Evolutionary conservation across 1,140 invertebrate genomes (phyloP).

Genomic region (Gerris buenoi): DNA sequence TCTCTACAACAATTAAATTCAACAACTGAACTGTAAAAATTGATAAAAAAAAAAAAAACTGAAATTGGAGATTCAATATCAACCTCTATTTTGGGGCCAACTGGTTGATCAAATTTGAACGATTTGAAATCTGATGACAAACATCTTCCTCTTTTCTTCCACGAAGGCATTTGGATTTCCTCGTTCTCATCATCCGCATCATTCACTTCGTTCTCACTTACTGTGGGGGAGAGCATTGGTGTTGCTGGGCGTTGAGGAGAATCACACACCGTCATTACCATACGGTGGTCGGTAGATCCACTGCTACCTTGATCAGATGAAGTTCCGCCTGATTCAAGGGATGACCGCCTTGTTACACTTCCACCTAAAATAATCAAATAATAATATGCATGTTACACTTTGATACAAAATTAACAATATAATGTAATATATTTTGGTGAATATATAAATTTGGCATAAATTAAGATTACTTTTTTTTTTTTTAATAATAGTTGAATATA

Average conservation of each 20-base stretch:
- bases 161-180: not conserved
- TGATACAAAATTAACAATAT: not conserved
- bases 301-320: not conserved
- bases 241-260: not conserved
- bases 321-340: not conserved
- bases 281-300: not conserved
- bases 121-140: not conserved
- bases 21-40: not conserved
- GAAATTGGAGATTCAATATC: not conserved
- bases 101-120: not conserved
- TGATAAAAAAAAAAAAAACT: not conserved
- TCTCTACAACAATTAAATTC: not conserved
- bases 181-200: not conserved
- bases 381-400: not conserved
- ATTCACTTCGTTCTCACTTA: not conserved
- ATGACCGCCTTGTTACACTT: not conserved
- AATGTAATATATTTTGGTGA: too few species aligned
- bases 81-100: not conserved
- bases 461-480: not conserved
- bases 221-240: not conserved
- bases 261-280: too few species aligned
- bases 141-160: not conserved
- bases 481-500: not conserved
- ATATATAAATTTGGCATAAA: not conserved
- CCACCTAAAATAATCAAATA: not conserved